Evolutionary conservation across 2,113 vertebrate species (phyloP), one percentile per base, ranked within the genome.

Genomic region (Polyodon spathula): DNA sequence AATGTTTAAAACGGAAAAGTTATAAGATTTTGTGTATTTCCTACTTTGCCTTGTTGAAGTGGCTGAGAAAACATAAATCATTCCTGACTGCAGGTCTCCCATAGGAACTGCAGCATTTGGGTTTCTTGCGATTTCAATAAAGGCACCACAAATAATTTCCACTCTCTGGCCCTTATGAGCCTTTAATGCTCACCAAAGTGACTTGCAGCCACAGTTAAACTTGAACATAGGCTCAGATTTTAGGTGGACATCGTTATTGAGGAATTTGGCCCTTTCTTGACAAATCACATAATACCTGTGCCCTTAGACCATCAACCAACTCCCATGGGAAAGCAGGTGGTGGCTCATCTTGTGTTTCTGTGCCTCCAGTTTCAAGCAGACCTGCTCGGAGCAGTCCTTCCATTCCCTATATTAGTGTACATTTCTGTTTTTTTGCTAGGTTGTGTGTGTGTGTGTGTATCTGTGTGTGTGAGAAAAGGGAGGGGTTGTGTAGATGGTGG

Each of bases 1-100:
- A 58, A 54, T 53, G 57, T 67, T 67, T 79, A 78, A 79, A 75
- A 73, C 72, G 73, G 74, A 71, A 67, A 82, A 83, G 77, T 84
- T 87, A 86, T 81, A 76, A 80, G 80, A 68, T 71, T 73, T 69
- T 75, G 68, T 69, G 6, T 77, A 75, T 83, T 79, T 78, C 77
- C 76, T 71, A 63, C 72, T 77, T 72, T 73, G 69, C 67, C 75
- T 77, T 82, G 78, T 78, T 73, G 70, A 56, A 66, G 67, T 72
- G 75, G 71, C 75, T 73, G 74, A 71, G 66, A 76, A 82, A 66
- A 58, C 86, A 90, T 90, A 85, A 80, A 84, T 90, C 87, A 88
- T 85, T 67, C 69, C 75, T 84, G 82, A 80, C 79, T 75, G 63
- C 70, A 57, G 54, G 60, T 58, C 68, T 67, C 75, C 82, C 68